Conservation (phyloP, 2,888 invertebrate species). For the Branchipolynoe longqiensis region DNA sequence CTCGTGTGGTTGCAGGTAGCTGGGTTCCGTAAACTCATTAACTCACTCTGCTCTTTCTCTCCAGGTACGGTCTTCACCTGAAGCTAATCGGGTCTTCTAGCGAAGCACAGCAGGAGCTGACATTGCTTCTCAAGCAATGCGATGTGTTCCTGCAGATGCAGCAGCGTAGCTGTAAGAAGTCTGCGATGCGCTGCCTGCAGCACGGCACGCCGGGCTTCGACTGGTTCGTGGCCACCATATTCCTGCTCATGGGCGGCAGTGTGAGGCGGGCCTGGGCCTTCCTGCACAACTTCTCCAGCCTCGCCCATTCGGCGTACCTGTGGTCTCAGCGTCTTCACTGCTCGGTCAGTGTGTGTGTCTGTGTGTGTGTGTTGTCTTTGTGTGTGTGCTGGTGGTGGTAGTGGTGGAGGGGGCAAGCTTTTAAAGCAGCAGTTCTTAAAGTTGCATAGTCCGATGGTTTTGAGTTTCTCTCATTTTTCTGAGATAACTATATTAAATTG, state of each 20-base stretch:
- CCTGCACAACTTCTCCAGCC: conserved; percentile 78
- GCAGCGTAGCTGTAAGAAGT: conserved; percentile 68
- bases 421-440: too few species aligned
- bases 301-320: conserved; percentile 79
- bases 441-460: too few species aligned
- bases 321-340: conserved; percentile 79
- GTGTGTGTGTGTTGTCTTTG: too few species aligned
- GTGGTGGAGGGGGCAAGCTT: too few species aligned
- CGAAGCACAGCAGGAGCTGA: conserved; percentile 76
- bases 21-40: too few species aligned
- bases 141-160: conserved; percentile 77
- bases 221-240: conserved; percentile 81
- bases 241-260: conserved; percentile 79
- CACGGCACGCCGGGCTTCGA: conserved; percentile 75
- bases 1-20: too few species aligned
- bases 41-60: neutral
- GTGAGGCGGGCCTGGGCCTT: conserved; percentile 78
- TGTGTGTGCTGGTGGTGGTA: too few species aligned
- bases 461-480: too few species aligned
- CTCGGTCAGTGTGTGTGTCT: conserved; percentile 79
- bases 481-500: too few species aligned
- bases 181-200: conserved; percentile 13
- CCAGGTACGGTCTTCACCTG: conserved; percentile 70
- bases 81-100: conserved; percentile 74
- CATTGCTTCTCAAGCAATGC: conserved; percentile 74